Conservation (phyloP, 2,113 vertebrate genomes). For the Abramis brama region DNA sequence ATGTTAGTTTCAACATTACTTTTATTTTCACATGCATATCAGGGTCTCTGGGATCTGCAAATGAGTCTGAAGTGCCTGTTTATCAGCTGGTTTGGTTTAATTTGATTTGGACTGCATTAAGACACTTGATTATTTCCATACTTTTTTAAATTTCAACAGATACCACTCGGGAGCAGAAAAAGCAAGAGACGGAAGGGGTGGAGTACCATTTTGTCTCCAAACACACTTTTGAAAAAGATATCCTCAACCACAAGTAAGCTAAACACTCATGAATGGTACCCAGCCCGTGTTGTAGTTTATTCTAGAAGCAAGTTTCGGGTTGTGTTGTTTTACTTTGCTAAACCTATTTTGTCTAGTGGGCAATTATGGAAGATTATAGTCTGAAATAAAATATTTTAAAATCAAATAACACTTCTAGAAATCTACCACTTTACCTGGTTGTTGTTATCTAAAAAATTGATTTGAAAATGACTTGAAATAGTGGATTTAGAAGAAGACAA, state of each 20-base stretch:
- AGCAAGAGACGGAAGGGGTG: constrained; percentile 68
- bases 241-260: constrained; percentile 69
- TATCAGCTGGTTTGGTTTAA: neutral
- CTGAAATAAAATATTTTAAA: neutral
- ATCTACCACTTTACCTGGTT: neutral
- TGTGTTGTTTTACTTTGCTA: constrained; percentile 7
- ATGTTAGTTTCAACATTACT: neutral
- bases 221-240: constrained; percentile 69
- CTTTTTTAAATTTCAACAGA: constrained; percentile 59
- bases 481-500: neutral
- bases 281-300: neutral
- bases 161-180: constrained; percentile 69
- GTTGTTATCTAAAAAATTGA: neutral
- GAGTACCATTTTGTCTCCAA: constrained; percentile 73
- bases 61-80: neutral
- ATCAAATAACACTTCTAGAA: neutral
- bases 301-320: neutral
- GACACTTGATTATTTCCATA: constrained; percentile 12
- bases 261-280: neutral
- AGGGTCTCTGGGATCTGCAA: neutral
- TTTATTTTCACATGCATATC: neutral
- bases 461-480: neutral
- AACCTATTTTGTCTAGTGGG: neutral
- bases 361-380: neutral
- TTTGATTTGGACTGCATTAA: neutral